phyloP scores from a whole-genome alignment of 2,113 vertebrate genomes.

The Ammospiza nelsoni region DNA sequence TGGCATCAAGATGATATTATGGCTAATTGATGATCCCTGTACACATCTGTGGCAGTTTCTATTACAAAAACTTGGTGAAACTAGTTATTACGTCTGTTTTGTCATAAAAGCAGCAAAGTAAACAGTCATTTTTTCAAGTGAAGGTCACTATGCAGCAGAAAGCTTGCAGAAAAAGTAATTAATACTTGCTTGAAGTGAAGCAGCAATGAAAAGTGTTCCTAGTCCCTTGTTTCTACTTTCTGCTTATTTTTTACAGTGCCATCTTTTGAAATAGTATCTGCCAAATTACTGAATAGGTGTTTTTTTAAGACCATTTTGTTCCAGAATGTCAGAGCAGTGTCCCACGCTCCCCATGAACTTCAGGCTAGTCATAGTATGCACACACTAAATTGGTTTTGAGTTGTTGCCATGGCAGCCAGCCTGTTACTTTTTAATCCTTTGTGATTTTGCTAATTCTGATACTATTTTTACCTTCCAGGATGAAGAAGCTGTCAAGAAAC shows the following conservation, averaged over 20 bases:
- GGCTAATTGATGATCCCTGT: background rate
- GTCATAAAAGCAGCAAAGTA: background rate
- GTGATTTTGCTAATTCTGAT: slow-evolving; percentile 45
- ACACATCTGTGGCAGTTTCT: background rate
- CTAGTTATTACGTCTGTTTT: background rate
- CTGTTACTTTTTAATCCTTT: slow-evolving; percentile 30
- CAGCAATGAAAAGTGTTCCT: background rate
- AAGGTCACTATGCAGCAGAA: background rate
- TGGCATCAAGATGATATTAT: background rate
- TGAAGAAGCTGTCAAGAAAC: slow-evolving; percentile 92
- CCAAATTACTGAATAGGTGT: background rate
- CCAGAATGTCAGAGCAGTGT: background rate
- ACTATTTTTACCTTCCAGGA: slow-evolving; percentile 79
- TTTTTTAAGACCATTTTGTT: slow-evolving; percentile 11
- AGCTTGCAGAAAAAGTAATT: background rate
- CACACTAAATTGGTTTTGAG: background rate
- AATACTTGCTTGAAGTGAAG: background rate
- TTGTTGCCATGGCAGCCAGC: slow-evolving; percentile 30
- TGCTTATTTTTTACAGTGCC: background rate
- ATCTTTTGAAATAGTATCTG: background rate
- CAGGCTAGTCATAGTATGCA: slow-evolving; percentile 5
- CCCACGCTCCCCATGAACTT: slow-evolving; percentile 12
- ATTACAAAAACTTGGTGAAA: background rate
- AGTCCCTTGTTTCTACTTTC: background rate
- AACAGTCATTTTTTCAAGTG: background rate